Base-by-base conservation (phyloP, 2,113 vertebrate genomes). In the Psittacula cyanocephala region DNA sequence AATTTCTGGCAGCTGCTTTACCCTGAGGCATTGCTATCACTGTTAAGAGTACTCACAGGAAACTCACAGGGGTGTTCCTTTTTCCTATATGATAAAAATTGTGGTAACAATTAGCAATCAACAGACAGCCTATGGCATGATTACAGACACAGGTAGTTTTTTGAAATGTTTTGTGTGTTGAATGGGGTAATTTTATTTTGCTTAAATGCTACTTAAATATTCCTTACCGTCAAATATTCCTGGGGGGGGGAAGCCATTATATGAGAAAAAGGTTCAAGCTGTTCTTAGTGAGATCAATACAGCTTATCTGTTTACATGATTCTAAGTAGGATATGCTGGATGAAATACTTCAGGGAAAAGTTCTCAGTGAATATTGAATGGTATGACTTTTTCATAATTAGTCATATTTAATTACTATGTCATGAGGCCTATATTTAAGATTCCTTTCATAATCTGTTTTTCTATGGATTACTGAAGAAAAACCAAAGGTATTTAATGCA, bases 341-440 rank as follows among this genome's bases (percentile, higher is more conserved):
- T 86, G 75, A 88, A 88, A 91, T 70, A 41, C 81, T 55, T 64
- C 18, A 53, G 65, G 72, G 64, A 64, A 64, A 88, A 75, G 37
- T 75, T 80, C 7, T 55, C 41, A 17, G 23, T 60, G 68, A 35
- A 44, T 70, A 64, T 24, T 50, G 79, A 81, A 75, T 60, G 23
- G 55, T 47, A 75, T 27, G 50, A 63, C 33, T 76, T 57, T 81
- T 95, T 91, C 3, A 17, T 50, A 65, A 87, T 89, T 88, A 69
- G 46, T 76, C n/a, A 33, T 84, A 69, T 84, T 84, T 96, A 93
- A 94, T 95, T 86, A 63, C 47, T 47, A 12, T 44, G 39, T 81
- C 31, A 46, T 31, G 41, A 92, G 44, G 33, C 19, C 37, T 81
- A 75, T 16, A n/a, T 84, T 86, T 81, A 88, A 67, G 11, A 28